Base-by-base conservation (phyloP, 2,888 invertebrate genomes). In the Metalampra italica region DNA sequence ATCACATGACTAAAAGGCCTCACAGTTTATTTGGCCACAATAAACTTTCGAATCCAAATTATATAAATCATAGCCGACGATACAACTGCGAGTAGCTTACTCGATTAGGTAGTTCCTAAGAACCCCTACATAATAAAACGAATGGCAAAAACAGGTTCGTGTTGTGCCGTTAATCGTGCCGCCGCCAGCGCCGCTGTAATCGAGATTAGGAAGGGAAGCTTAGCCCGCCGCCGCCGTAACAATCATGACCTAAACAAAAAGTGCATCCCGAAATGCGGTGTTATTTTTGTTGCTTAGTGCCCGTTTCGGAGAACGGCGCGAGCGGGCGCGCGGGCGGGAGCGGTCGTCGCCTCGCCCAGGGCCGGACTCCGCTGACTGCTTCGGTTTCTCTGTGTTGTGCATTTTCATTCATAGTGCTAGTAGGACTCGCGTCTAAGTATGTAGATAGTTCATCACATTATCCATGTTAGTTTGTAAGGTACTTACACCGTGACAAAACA, bases 261-360 rank as follows among this genome's bases (percentile, higher is more conserved):
- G 77, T 77, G 78, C 81, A 82, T 84, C 85, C 84, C 83, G 72
- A 83, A 85, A 81, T 73, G 78, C 67, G 64, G 64, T 71, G 80
- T 81, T 88, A 85, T 88, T 89, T 87, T 85, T 77, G 85, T 85
- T 87, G 80, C 75, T 71, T 80, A 80, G 80, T 78, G 79, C 79
- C 78, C 77, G 78, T 76, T 88, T 88, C 82, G 79, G 82, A 84
- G 88, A 86, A 83, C 73, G 75, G 75, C 66, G 68, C 65, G 64
- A 71, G 70, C 63, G 75, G 68, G 72, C 69, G 73, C 61, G 81
- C 80, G 78, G 82, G 84, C 77, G 82, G 82, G 81, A 79, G 75
- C 86, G 89, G 88, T 88, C 88, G 87, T 85, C 88, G 87, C 81
- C 88, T 80, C 76, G 72, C 55, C 52, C 85, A 77, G 88, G 74